Base-by-base conservation (phyloP, 2,797 vertebrate genomes). In the Sandelia bainsii region DNA sequence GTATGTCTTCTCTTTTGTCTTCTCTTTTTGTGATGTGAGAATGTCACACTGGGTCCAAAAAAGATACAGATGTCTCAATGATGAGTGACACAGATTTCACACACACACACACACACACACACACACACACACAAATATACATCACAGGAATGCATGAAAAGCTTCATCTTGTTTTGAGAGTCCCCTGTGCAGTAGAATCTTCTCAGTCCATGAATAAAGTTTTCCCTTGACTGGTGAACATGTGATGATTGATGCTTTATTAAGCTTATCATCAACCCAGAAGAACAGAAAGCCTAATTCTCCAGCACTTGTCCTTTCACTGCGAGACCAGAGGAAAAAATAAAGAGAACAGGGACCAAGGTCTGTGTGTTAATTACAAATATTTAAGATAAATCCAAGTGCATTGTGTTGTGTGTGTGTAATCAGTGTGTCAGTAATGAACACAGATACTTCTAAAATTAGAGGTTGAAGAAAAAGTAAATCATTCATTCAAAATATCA, bases 241-340 rank as follows among this genome's bases (percentile, higher is more conserved):
- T 23, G 42, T 63, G 71, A 48, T 69, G 78, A 79, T 62, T 81
- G 79, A 86, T 77, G 75, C 57, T 77, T 83, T 77, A 76, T 73
- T 83, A 72, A 79, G 71, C 70, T 78, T 67, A 39, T 39, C 12
- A 80, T 87, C 75, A 84, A 59, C 58, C 58, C 63, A 71, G 56
- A 72, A 62, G 48, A 76, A 69, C 53, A 75, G 56, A 72, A 72
- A 80, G 69, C 39, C 44, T 50, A n/a, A 53, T 75, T 75, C 58
- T 72, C 39, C 62, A 49, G 20, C 71, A 56, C 66, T 29, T 63
- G 46, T 64, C n/a, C 56, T 63, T 52, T 62, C 68, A 65, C 50
- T 11, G 19, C 22, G 45, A 44, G 23, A 71, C 60, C 49, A 62
- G 65, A 56, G 42, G 53, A 61, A 50, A 61, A 45, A 72, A 56